A percentile compares a stretch with the other conserved stretches of the same genome.
phyloP scores from a whole-genome alignment of 2,113 vertebrate genomes.

The Helogale parvula region DNA sequence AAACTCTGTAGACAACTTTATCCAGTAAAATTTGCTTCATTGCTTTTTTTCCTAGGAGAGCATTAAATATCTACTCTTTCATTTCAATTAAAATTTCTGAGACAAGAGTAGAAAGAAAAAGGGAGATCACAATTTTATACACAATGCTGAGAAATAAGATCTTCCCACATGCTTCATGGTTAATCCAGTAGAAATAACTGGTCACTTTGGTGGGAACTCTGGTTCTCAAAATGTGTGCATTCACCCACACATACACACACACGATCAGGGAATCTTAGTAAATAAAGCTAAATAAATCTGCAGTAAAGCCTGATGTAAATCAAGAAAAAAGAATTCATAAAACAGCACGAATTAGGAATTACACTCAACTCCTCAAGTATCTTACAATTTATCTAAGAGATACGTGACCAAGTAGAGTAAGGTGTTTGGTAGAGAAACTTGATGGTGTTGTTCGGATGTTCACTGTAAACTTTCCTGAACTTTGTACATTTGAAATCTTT shows the following conservation, averaged over 20 bases:
- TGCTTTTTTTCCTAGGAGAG: neutral
- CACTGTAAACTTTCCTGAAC: neutral
- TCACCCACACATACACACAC: neutral
- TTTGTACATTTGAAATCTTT: conserved; percentile 26
- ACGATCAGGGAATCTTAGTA: neutral
- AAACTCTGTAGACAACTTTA: conserved; percentile 2
- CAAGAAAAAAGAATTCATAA: conserved; percentile 24
- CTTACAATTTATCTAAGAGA: neutral
- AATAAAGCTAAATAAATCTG: neutral
- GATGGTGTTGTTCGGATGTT: neutral
- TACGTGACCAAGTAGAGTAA: neutral
- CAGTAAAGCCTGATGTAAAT: neutral
- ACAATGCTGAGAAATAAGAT: conserved; percentile 88
- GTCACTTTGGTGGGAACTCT: conserved; percentile 92
- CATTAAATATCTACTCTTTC: neutral
- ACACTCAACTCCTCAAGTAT: neutral
- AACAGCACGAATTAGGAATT: neutral
- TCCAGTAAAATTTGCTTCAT: neutral
- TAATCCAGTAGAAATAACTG: conserved; percentile 94
- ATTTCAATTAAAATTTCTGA: conserved; percentile 61
- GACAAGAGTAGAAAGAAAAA: neutral
- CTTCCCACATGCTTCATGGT: conserved; percentile 85
- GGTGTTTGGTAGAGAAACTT: neutral
- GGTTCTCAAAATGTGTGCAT: conserved; percentile 39
- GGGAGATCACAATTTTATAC: conserved; percentile 76